Evolutionary conservation across 2,113 vertebrate species (phyloP).

Genomic region (Pangasianodon hypophthalmus): DNA sequence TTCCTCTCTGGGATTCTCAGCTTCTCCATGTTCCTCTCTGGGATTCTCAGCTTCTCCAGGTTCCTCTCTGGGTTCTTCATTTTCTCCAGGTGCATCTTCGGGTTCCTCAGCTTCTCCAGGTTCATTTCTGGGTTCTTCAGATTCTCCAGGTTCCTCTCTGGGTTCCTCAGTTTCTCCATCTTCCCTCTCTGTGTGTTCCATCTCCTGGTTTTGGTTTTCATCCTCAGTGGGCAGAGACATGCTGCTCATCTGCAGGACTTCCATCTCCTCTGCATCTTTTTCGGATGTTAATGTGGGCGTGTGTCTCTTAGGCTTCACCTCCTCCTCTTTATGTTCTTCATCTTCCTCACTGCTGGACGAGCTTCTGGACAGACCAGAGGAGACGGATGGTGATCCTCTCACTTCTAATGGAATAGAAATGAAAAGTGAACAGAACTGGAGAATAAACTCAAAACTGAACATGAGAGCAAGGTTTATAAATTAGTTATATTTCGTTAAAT

Average conservation of each 20-base stretch:
- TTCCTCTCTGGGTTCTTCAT: background rate
- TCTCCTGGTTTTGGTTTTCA: slow-evolving; percentile 50
- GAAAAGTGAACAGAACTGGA: background rate
- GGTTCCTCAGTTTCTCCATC: slow-evolving; percentile 24
- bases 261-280: slow-evolving; percentile 47
- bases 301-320: background rate
- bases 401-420: slow-evolving; percentile 60
- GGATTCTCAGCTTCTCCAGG: background rate
- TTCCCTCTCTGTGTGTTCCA: slow-evolving; percentile 59
- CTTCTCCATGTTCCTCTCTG: background rate
- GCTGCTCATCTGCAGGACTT: slow-evolving; percentile 29
- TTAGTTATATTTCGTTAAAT: background rate
- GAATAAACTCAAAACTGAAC: background rate
- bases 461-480: background rate
- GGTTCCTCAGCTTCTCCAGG: slow-evolving; percentile 65
- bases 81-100: background rate
- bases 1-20: background rate
- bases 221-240: slow-evolving; percentile 14
- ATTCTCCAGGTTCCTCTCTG: slow-evolving; percentile 36
- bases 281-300: slow-evolving; percentile 18
- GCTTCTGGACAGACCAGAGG: slow-evolving; percentile 63
- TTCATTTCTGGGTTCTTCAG: background rate
- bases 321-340: slow-evolving; percentile 46
- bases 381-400: slow-evolving; percentile 63
- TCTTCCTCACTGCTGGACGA: slow-evolving; percentile 70